phyloP scores from a whole-genome alignment of 1,140 invertebrate species.

The Tetraneura akinire region DNA sequence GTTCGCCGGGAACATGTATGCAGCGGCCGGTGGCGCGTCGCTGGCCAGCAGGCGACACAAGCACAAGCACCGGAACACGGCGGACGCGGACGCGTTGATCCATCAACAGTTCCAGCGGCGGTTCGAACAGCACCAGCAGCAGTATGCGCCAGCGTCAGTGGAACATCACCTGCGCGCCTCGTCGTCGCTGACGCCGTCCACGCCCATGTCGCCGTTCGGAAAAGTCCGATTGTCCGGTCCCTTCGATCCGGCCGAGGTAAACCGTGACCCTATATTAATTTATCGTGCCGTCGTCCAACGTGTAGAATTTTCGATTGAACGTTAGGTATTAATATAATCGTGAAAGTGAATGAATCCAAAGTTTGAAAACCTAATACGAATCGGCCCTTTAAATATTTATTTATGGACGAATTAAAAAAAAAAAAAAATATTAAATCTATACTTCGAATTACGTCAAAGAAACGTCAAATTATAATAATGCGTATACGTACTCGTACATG shows the following conservation, averaged over 20 bases:
- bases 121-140: conserved; percentile 56
- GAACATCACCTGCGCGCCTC: conserved; percentile 52
- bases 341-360: too few species aligned
- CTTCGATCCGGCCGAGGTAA: conserved; percentile 53
- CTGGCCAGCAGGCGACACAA: conserved; percentile 66
- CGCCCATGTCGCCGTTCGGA: conserved; percentile 49
- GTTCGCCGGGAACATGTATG: conserved; percentile 64
- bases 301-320: too few species aligned
- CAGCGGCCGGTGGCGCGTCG: conserved; percentile 72
- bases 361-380: too few species aligned
- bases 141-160: conserved; percentile 54
- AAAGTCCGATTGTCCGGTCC: conserved; percentile 51
- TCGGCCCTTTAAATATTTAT: too few species aligned
- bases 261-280: neutral
- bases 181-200: conserved; percentile 39
- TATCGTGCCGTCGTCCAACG: neutral
- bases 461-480: too few species aligned
- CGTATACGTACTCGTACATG: too few species aligned
- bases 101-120: conserved; percentile 56
- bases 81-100: conserved; percentile 53
- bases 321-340: too few species aligned
- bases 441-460: too few species aligned
- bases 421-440: too few species aligned
- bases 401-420: too few species aligned
- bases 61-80: conserved; percentile 55